These are phyloP conservation scores for Muscicapa adusta DNA, from an alignment of 2,113 vertebrate species.

Conservation along the genomic window DNA sequence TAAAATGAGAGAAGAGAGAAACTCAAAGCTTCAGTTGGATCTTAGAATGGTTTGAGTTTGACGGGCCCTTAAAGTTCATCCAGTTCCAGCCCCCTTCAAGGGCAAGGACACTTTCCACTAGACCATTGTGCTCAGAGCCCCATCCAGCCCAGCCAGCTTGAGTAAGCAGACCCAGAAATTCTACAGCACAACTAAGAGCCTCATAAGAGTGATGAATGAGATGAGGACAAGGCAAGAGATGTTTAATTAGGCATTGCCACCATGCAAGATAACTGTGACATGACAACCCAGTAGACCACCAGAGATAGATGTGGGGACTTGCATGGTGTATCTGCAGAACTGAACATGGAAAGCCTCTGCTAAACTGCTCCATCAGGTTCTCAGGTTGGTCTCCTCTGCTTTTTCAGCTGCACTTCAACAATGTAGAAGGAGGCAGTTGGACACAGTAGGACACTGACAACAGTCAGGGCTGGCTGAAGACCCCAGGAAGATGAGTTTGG, in stretches of 20 bases:
- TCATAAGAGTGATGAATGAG: background rate
- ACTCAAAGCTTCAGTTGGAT: background rate
- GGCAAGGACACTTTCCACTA: background rate
- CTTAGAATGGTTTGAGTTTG: background rate
- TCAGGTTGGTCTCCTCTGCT: background rate
- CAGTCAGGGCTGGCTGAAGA: background rate
- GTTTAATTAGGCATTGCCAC: background rate
- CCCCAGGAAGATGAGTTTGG: background rate
- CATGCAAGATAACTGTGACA: background rate
- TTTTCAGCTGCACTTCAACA: background rate
- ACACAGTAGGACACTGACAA: background rate
- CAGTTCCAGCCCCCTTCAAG: background rate
- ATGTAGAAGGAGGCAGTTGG: background rate
- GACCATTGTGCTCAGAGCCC: background rate
- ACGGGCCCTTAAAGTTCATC: background rate
- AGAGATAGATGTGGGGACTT: background rate
- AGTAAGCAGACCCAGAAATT: background rate
- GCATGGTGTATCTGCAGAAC: no score
- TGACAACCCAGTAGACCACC: background rate
- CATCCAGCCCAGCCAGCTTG: background rate
- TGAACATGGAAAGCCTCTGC: background rate
- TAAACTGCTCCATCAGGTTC: background rate
- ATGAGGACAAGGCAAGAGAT: background rate
- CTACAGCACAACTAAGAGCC: background rate
- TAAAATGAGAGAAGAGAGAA: background rate